Conservation (phyloP, 1,140 invertebrate genomes). For the Melipona quadrifasciata region DNA sequence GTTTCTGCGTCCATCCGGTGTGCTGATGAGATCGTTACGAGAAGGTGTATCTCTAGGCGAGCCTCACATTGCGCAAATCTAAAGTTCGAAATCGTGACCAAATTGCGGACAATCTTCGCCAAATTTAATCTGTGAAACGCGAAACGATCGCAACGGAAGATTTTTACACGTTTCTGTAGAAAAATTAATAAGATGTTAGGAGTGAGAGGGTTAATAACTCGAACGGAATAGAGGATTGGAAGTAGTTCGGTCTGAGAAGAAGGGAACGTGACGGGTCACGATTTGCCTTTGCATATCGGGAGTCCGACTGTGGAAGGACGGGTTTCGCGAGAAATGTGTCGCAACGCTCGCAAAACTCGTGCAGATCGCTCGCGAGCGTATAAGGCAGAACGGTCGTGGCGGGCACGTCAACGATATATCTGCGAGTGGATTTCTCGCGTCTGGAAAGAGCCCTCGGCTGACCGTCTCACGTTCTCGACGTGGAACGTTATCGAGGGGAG, state of each 20-base stretch:
- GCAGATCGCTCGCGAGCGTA: constrained; percentile 23
- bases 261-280: constrained; percentile 26
- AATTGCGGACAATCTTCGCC: no score
- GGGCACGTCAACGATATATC: constrained; percentile 11
- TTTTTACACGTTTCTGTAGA: no score
- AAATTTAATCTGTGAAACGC: no score
- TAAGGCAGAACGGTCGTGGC: constrained; percentile 9
- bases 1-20: neutral
- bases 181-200: no score
- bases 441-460: constrained; percentile 7
- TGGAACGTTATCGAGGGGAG: constrained; percentile 19
- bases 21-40: constrained; percentile 1
- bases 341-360: constrained; percentile 39
- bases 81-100: neutral
- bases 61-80: no score
- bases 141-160: no score
- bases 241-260: neutral
- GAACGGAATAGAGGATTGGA: neutral
- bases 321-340: constrained; percentile 45
- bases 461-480: neutral
- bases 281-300: constrained; percentile 37
- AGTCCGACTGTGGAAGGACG: constrained; percentile 24
- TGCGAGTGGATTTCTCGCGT: constrained; percentile 27
- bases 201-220: neutral
- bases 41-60: neutral